These are phyloP conservation scores for Euborellia annulipes DNA, from an alignment of 1,140 invertebrate species.

Conservation along the genomic window DNA sequence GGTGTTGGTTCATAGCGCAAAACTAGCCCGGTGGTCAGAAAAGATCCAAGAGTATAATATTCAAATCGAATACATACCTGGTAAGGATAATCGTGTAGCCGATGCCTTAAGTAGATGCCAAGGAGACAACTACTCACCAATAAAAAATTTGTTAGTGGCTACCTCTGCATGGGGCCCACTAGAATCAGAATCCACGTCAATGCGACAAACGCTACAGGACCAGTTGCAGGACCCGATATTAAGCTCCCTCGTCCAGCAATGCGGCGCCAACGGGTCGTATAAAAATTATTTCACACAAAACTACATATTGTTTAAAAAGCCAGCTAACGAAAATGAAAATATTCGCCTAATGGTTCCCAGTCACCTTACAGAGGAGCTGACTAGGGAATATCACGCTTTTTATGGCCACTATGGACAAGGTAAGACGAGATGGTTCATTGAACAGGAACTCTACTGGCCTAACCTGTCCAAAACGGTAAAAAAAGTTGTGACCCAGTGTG, in stretches of 20 bases:
- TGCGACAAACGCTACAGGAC: neutral
- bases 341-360: neutral
- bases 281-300: too few relatives aligned
- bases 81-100: conserved; percentile 20
- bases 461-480: neutral
- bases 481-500: neutral
- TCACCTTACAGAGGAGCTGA: neutral
- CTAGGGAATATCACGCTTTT: neutral
- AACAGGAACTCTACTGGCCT: neutral
- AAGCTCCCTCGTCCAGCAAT: neutral
- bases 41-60: conserved; percentile 23
- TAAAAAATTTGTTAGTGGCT: neutral
- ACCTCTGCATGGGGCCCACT: neutral
- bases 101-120: conserved; percentile 17
- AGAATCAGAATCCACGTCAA: neutral
- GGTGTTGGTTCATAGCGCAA: conserved; percentile 16
- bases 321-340: neutral
- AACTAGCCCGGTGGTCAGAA: conserved; percentile 21
- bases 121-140: neutral
- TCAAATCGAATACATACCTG: conserved; percentile 22
- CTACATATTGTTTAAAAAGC: neutral
- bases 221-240: neutral
- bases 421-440: neutral
- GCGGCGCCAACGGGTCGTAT: too few relatives aligned
- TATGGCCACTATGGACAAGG: neutral